Evolutionary conservation across 2,888 invertebrate species (phyloP), one percentile per base, ranked within the genome.

Genomic region (Mesorhabditis sp.): DNA sequence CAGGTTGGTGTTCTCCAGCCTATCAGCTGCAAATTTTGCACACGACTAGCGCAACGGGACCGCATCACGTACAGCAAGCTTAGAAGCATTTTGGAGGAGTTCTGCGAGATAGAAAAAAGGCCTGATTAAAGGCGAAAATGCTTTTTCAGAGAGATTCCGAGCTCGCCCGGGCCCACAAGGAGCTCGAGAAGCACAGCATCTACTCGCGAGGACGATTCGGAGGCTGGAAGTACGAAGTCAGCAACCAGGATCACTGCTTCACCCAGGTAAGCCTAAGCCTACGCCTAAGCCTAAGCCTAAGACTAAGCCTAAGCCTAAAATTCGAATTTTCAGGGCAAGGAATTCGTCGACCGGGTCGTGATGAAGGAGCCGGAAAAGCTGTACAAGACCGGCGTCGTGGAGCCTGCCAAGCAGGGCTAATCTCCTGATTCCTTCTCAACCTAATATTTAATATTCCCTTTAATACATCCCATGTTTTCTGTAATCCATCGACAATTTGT

Each of bases 201-300:
- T 85, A 83, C 73, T 82, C 81, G 10, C 73, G 85, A 62, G 85
- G 85, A 45, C 77, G 85, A 64, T 85, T 85, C 72, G 85, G 85
- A 28, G 84, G 83, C 65, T 83, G 83, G 83, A 83, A 83, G 67
- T 83, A 83, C 70, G 83, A 81, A 73, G 69, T 76, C 0, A 76
- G 77, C 43, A 78, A 78, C 68, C 78, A 78, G 72, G 85, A 85
- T n/a, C 84, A 86, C 75, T 86, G 86, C 72, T 82, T 87, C 72
- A 85, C 83, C 64, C 85, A 84, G 71, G 83, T 50, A 50, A 50
- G 58, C 58, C n/a, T 50, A 50, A 10, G 7, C 10, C n/a, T 2
- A 50, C 58, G 7, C 58, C n/a, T n/a, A 15, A 28, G n/a, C 13
- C 41, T 10, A 7, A 62, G 62, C 13, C 62, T 62, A 15, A n/a